Percentiles rank a stretch among this genome's conserved stretches.
phyloP scores from a whole-genome alignment of 2,888 invertebrate species.

The Watsonalla cultraria region DNA sequence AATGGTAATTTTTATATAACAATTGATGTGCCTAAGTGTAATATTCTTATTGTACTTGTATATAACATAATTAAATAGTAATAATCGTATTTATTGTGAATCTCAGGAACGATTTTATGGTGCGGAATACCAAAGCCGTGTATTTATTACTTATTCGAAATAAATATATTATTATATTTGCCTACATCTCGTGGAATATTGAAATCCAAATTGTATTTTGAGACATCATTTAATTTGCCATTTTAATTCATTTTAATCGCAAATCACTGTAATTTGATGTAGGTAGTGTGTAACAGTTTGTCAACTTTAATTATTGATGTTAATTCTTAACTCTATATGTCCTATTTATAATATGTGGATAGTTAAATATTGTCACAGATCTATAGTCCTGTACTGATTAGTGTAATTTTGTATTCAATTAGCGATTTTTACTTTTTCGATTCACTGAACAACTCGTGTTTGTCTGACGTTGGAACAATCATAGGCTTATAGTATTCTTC shows the following conservation, averaged over 20 bases:
- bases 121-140: conserved; percentile 4
- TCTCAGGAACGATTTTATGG: conserved; percentile 36
- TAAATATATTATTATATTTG: conserved; percentile 18
- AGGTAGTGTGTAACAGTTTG: neutral
- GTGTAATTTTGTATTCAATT: conserved; percentile 47
- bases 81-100: conserved; percentile 44
- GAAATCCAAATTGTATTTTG: conserved; percentile 44
- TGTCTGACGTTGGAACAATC: neutral
- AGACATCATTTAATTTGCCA: conserved; percentile 52
- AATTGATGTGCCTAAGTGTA: conserved; percentile 81
- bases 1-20: conserved; percentile 76
- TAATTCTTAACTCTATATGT: conserved; percentile 2
- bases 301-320: conserved; percentile 2
- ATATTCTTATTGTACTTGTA: conserved; percentile 69
- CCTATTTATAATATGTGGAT: conserved; percentile 7
- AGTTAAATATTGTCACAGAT: conserved; percentile 27
- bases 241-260: conserved; percentile 17
- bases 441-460: conserved; percentile 2
- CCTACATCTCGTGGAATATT: conserved; percentile 30
- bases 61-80: conserved; percentile 52
- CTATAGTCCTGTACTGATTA: conserved; percentile 56
- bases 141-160: neutral
- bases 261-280: conserved; percentile 6
- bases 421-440: conserved; percentile 18
- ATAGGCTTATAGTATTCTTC: too few species aligned